Evolutionary conservation across 92 coral and sea anemone species (phyloP).

Genomic region (Palythoa heliodiscus): DNA sequence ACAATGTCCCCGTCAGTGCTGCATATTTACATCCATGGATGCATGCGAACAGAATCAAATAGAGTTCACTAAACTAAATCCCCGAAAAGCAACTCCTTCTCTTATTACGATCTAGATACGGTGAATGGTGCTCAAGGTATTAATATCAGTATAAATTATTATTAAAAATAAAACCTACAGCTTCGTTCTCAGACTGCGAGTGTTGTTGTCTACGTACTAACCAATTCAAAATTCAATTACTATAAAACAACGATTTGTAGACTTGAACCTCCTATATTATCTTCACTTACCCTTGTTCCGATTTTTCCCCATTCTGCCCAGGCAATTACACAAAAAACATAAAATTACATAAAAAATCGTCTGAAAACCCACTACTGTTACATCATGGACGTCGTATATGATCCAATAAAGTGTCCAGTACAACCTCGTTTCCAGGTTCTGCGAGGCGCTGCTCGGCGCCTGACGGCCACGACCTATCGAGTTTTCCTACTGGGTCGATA

Average conservation of each 20-base stretch:
- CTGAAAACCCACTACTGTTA: neutral
- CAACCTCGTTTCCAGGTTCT: neutral
- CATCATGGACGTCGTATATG: neutral
- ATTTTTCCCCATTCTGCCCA: slow-evolving; percentile 23
- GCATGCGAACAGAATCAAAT: too few species aligned
- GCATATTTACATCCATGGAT: too few species aligned
- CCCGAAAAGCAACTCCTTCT: too few species aligned
- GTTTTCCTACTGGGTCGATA: too few species aligned
- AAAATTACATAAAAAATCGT: neutral
- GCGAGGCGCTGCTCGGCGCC: neutral
- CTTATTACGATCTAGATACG: too few species aligned
- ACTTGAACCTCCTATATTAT: neutral
- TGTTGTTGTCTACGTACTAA: neutral
- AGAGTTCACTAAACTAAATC: too few species aligned
- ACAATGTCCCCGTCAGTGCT: too few species aligned
- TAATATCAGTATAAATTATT: too few species aligned
- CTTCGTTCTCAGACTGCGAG: neutral
- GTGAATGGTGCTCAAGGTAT: too few species aligned
- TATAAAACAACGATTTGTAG: neutral
- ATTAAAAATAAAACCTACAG: neutral
- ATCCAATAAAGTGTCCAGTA: neutral
- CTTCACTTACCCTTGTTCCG: slow-evolving; percentile 33
- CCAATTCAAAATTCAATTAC: neutral
- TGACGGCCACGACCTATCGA: neutral
- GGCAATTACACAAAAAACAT: neutral